Evolutionary conservation across 2,888 invertebrate genomes (phyloP), one percentile per base, ranked within the genome.

Genomic region (Venustoraphidia nigricollis): DNA sequence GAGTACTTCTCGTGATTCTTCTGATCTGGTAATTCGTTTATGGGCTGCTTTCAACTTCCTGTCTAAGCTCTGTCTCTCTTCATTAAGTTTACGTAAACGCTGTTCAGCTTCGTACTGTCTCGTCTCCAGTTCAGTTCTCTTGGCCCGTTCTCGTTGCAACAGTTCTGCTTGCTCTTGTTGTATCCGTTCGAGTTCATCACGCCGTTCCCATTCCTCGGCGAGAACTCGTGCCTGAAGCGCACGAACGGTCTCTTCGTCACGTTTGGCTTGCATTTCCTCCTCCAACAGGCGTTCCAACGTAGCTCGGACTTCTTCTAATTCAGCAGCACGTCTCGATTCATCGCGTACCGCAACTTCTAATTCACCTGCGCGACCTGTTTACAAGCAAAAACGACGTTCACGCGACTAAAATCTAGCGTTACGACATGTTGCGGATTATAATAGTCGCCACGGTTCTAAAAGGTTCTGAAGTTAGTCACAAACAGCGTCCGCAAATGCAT

Each of bases 211-310:
- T 69, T 89, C 89, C 67, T 89, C 88, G 45, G 83, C 77, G 54
- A 88, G 66, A 44, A 88, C 83, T 55, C 81, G 70, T 1, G 81
- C 81, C 64, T 82, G 82, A 49, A 81, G 62, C 17, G 74, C 76
- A 57, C 81, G 67, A 1, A 82, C 82, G 51, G 88, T 85, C 72
- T 89, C 89, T 64, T 89, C 90, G 55, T 89, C 89, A 54, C 79
- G 69, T 59, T 88, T 84, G 0, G 89, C 88, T 63, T 87, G 87
- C 1, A 83, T 83, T 62, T 89, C 90, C 63, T 88, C 86, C 54
- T 83, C 82, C 10, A 89, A 63, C 3, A 87, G 64, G 52, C 72
- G 71, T 62, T 88, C 86, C 44, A 89, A 63, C 57, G 82, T 78
- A 9, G 70, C 66, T 60, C 82, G 78, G 5, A 83, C 73, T 54